Conservation (phyloP, 2,113 vertebrate genomes). For the Oncorhynchus gorbuscha region DNA sequence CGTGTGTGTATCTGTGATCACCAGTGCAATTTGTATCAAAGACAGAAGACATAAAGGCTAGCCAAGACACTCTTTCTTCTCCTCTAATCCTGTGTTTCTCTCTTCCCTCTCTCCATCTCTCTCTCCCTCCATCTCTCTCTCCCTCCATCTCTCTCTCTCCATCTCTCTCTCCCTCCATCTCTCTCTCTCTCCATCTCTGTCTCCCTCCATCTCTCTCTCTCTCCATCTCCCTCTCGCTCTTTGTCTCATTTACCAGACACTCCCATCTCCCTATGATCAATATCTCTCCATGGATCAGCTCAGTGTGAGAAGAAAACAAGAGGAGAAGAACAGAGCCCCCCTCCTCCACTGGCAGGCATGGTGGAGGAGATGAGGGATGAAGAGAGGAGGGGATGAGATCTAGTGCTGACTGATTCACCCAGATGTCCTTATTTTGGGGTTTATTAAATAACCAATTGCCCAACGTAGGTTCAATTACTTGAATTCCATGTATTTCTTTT, state of each 20-base stretch:
- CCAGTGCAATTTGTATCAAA: not conserved
- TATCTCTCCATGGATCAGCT: constrained; percentile 50
- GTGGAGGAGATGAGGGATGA: constrained; percentile 27
- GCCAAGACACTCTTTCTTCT: not conserved
- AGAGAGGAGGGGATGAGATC: constrained; percentile 34
- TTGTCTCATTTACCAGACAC: constrained; percentile 52
- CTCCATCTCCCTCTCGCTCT: constrained; percentile 15
- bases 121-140: constrained; percentile 3
- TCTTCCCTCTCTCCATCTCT: not conserved
- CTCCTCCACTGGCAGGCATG: constrained; percentile 67
- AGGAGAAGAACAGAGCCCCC: constrained; percentile 16
- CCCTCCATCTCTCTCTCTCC: not conserved
- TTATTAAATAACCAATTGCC: too few relatives aligned
- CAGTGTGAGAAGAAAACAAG: not conserved
- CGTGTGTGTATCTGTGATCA: not conserved
- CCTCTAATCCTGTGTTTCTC: constrained; percentile 28
- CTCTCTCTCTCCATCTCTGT: too few relatives aligned
- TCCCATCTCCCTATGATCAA: constrained; percentile 62
- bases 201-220: too few relatives aligned
- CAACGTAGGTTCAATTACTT: too few relatives aligned
- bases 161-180: too few relatives aligned
- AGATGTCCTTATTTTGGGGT: too few relatives aligned
- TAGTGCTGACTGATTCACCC: too few relatives aligned
- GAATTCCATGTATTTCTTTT: too few relatives aligned
- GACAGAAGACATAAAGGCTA: not conserved